Percentiles rank a stretch among this genome's conserved stretches.
phyloP scores from a whole-genome alignment of 92 coral and sea anemone species.

The Porites rus region DNA sequence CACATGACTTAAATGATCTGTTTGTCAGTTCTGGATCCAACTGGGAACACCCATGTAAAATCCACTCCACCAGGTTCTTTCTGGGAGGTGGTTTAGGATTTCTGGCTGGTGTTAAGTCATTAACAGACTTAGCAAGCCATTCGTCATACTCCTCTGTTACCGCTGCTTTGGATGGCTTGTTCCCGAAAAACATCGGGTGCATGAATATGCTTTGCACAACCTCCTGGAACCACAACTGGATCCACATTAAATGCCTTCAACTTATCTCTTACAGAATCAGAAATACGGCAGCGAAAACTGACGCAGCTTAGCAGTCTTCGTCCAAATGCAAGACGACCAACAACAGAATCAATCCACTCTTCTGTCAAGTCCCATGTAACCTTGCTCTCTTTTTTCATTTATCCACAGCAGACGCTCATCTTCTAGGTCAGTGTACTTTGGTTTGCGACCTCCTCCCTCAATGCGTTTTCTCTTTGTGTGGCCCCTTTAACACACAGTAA shows the following conservation, averaged over 20 bases:
- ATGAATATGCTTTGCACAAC: conserved; percentile 15
- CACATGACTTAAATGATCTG: not conserved
- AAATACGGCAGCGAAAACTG: conserved; percentile 17
- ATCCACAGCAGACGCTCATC: conserved; percentile 1
- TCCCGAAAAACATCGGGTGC: conserved; percentile 12
- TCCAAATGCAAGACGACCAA: not conserved
- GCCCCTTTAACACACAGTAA: conserved; percentile 8
- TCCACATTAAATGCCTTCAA: conserved; percentile 20
- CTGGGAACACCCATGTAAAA: conserved; percentile 5
- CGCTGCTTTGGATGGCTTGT: conserved; percentile 30
- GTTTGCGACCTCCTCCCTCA: conserved; percentile 5
- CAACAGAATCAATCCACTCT: conserved; percentile 25
- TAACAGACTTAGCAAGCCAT: conserved; percentile 8
- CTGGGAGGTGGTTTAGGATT: conserved; percentile 5
- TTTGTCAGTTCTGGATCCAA: conserved; percentile 8
- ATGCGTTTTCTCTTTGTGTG: not conserved
- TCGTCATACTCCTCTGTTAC: conserved; percentile 20
- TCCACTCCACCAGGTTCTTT: conserved; percentile 13
- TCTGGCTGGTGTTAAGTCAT: conserved; percentile 13
- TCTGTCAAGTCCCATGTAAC: not conserved
- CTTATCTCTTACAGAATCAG: conserved; percentile 12
- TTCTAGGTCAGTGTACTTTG: not conserved
- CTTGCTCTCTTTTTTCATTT: conserved; percentile 7
- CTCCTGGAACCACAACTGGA: conserved; percentile 28
- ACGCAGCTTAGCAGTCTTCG: conserved; percentile 16